Conservation (phyloP, 1,140 invertebrate species). For the Drosophila nannoptera region DNA sequence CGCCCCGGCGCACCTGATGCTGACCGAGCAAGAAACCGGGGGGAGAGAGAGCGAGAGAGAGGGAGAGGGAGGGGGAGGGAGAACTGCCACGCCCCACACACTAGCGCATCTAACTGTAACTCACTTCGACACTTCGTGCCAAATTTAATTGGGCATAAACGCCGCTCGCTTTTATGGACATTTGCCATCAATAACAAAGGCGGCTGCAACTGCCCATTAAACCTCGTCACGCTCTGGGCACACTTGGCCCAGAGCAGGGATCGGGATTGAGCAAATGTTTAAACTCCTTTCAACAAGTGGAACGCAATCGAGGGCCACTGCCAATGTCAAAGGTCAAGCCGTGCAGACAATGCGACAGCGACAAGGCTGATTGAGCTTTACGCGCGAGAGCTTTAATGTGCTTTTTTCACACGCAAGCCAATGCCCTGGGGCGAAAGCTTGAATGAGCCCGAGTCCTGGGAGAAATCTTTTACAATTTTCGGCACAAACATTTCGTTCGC, state of each 20-base stretch:
- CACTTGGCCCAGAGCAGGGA: background rate
- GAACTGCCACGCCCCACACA: constrained; percentile 35
- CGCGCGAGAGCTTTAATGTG: background rate
- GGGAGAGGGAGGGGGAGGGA: background rate
- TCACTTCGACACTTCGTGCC: constrained; percentile 53
- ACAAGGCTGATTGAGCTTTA: too few relatives aligned
- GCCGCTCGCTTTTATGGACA: constrained; percentile 59
- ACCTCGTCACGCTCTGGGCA: constrained; percentile 23
- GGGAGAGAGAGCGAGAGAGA: background rate
- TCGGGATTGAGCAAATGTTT: background rate
- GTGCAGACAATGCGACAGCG: too few relatives aligned
- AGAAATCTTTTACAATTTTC: background rate
- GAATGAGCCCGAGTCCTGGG: background rate
- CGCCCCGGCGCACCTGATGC: constrained; percentile 22
- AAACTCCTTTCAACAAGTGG: background rate
- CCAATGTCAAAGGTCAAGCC: background rate
- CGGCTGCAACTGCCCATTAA: constrained; percentile 48
- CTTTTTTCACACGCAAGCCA: background rate
- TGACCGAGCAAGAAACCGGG: background rate
- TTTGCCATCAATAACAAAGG: constrained; percentile 69
- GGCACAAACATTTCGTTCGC: constrained; percentile 4
- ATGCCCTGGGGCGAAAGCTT: background rate
- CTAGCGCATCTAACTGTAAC: constrained; percentile 25
- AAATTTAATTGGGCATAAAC: constrained; percentile 73
- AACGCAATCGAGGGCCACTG: background rate